A percentile compares a stretch with the other conserved stretches of the same genome.
Evolutionary conservation across 2,113 vertebrate genomes (phyloP).

Genomic region (Crotalus helleri): DNA sequence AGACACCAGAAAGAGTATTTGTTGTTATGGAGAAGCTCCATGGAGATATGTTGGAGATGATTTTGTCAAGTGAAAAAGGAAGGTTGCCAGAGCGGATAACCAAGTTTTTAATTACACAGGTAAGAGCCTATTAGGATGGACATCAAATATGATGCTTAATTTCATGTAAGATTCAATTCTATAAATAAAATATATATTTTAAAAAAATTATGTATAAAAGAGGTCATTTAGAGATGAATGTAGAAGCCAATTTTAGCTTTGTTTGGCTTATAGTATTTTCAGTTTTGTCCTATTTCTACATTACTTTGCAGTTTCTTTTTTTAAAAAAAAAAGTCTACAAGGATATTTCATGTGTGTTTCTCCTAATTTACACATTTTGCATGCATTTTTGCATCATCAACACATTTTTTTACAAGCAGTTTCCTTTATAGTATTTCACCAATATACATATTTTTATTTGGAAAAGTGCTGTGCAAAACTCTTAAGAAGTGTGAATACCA

Average conservation of each 20-base stretch:
- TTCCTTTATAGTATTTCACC: not conserved
- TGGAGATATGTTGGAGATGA: conserved; percentile 99
- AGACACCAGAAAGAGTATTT: conserved; percentile 94
- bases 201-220: not conserved
- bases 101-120: conserved; percentile 96
- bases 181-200: conserved; percentile 14
- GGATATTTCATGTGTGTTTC: not conserved
- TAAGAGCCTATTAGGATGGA: conserved; percentile 66
- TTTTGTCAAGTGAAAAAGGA: conserved; percentile 97
- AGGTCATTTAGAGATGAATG: not conserved
- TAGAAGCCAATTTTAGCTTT: not conserved
- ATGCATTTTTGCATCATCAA: not conserved
- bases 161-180: conserved; percentile 5
- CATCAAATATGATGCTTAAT: conserved; percentile 48
- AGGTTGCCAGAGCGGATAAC: conserved; percentile 94
- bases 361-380: not conserved
- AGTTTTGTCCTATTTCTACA: not conserved
- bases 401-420: not conserved
- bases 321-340: not conserved
- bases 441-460: not conserved
- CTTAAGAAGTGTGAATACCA: not conserved
- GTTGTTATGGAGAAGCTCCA: conserved; percentile 99
- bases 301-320: not conserved
- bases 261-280: not conserved
- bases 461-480: not conserved